Base-by-base conservation (phyloP, 1,140 invertebrate species). In the Leptonema lineaticorne region DNA sequence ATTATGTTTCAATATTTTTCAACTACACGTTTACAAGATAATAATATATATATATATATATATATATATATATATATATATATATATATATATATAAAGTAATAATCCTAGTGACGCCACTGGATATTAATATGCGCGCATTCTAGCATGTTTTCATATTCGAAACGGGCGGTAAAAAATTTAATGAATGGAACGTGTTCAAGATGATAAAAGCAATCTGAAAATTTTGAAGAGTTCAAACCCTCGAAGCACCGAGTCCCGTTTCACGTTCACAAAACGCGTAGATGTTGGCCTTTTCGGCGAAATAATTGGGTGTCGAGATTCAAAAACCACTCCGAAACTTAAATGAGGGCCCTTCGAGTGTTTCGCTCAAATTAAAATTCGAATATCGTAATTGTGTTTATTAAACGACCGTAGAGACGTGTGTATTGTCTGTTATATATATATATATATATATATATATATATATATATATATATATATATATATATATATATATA, bases 101-200 rank as follows among this genome's bases (percentile, higher is more conserved):
- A n/a, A n/a, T n/a, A n/a, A n/a, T n/a, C n/a, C n/a, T n/a, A n/a
- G n/a, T n/a, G n/a, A n/a, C n/a, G n/a, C n/a, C n/a, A n/a, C n/a
- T n/a, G n/a, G n/a, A n/a, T n/a, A n/a, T n/a, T n/a, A n/a, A n/a
- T n/a, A n/a, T n/a, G n/a, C n/a, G n/a, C n/a, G n/a, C n/a, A n/a
- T n/a, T n/a, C n/a, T n/a, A n/a, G n/a, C n/a, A n/a, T n/a, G n/a
- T n/a, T n/a, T n/a, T 45, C 50, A 26, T 8, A 53, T 9, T 11
- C 9, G 37, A 16, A 41, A 9, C 37, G 9, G 16, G 50, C 7
- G 50, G 46, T 14, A 26, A 18, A 53, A 53, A 53, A n/a, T n/a
- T 53, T 53, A 53, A 53, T 53, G 50, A 53, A 53, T 53, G 50
- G 50, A 53, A 53, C 50, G 50, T 53, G 50, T 53, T 53, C 27